Evolutionary conservation across 92 coral and sea anemone species (phyloP).

Genomic region (Parazoanthus swiftii): DNA sequence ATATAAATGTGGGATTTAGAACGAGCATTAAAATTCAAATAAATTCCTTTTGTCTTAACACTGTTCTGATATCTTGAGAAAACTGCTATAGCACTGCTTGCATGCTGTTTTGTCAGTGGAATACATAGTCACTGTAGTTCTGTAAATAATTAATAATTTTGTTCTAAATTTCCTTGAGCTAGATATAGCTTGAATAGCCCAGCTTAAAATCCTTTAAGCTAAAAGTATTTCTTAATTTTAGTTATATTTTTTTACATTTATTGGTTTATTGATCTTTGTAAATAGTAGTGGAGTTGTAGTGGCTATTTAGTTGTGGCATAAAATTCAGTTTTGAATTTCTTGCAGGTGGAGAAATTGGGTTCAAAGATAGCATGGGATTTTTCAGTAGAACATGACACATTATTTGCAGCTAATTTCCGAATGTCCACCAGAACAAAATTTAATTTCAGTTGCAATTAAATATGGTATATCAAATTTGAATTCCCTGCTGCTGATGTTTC

Average conservation of each 20-base stretch:
- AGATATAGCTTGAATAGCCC: not conserved
- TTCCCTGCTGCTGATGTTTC: slow-evolving; percentile 14
- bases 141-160: slow-evolving; percentile 20
- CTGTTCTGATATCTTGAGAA: not conserved
- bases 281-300: too few relatives aligned
- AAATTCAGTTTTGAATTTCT: too few relatives aligned
- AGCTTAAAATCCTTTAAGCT: not conserved
- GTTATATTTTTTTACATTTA: not conserved
- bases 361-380: too few relatives aligned
- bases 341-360: not conserved
- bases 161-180: slow-evolving; percentile 2
- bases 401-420: not conserved
- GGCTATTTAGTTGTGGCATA: too few relatives aligned
- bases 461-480: not conserved
- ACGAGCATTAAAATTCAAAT: not conserved
- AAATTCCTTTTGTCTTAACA: not conserved
- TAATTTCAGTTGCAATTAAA: not conserved
- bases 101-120: slow-evolving; percentile 16
- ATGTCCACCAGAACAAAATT: not conserved
- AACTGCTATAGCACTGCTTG: not conserved
- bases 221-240: not conserved
- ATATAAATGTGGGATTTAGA: not conserved
- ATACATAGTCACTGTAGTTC: not conserved
- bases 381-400: not conserved
- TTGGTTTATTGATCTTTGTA: not conserved